Evolutionary conservation across 2,797 vertebrate genomes (phyloP), one percentile per base, ranked within the genome.

Genomic region (Muscicapa comitata): DNA sequence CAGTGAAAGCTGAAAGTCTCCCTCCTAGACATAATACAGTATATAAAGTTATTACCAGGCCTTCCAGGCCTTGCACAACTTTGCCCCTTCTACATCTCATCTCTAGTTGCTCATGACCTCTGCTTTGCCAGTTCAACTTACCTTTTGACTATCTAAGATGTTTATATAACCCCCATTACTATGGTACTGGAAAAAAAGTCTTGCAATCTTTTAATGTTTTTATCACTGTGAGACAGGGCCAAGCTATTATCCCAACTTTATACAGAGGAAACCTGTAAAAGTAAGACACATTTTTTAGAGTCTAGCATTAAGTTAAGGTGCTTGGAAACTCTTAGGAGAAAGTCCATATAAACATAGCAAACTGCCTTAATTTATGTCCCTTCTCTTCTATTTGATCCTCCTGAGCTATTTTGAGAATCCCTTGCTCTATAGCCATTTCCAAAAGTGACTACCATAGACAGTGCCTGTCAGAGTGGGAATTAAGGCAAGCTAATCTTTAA

Each of bases 31-130:
- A 91, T 93, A 94, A 96, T 72, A 82, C 29, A 68, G 83, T 77
- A 89, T 87, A 96, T 85, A 77, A 95, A 96, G 96, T 97, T 95
- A 96, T 94, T 95, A 90, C 80, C 45, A 93, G 80, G 57, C 90
- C 88, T 95, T 92, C 57, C 66, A 86, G 76, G 68, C 73, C 84
- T 94, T 91, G 59, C 3, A 0, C 70, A 88, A 53, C 86, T 96
- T 90, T 93, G 75, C 43, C 45, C 66, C 88, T 77, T 85, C 77
- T 94, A 67, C 89, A 89, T 88, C 77, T 95, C 93, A 70, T 95
- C 79, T 90, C 68, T 37, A 88, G 82, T 7, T 83, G 77, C 37
- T 94, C 57, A 13, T 65, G 94, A 94, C 72, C 95, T 95, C 78
- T 83, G 77, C 54, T 81, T 83, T 83, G 38, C 61, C 82, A 91